Conservation (phyloP, 2,113 vertebrate species). For the Corvus cornix region DNA sequence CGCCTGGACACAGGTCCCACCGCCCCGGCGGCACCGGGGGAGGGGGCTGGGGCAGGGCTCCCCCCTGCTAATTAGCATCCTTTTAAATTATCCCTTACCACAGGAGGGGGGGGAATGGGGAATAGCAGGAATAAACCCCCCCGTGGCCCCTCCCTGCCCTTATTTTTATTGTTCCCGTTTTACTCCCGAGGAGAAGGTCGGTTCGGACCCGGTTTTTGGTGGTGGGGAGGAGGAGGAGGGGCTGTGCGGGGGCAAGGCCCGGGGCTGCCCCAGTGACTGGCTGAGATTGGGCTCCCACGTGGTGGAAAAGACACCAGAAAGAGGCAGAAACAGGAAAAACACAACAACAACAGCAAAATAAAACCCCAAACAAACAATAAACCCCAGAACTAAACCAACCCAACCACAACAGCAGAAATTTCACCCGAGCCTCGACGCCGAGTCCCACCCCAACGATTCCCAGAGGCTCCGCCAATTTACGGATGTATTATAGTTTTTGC, state of each 20-base stretch:
- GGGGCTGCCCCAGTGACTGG: not conserved
- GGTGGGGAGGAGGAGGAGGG: not conserved
- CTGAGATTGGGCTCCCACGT: not conserved
- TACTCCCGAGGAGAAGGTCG: constrained; percentile 15
- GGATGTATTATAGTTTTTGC: constrained; percentile 83
- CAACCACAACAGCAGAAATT: not conserved
- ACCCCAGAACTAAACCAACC: not conserved
- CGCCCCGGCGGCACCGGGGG: not conserved
- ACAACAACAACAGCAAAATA: not conserved
- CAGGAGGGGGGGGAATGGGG: not conserved
- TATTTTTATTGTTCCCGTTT: not conserved
- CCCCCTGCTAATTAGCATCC: constrained; percentile 22
- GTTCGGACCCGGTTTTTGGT: not conserved
- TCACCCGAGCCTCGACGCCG: not conserved
- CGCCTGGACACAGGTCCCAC: constrained; percentile 1
- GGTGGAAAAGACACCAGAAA: not conserved
- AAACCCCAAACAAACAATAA: not conserved
- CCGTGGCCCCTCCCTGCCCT: not conserved
- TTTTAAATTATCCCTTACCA: constrained; percentile 34
- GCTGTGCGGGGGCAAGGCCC: not conserved
- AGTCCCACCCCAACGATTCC: not conserved
- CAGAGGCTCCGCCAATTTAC: constrained; percentile 58
- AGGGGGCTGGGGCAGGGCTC: not conserved
- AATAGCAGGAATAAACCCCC: not conserved
- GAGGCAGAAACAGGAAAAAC: not conserved